These are phyloP conservation scores for Manacus vitellinus DNA, from an alignment of 2,113 vertebrate genomes.

Conservation along the genomic window DNA sequence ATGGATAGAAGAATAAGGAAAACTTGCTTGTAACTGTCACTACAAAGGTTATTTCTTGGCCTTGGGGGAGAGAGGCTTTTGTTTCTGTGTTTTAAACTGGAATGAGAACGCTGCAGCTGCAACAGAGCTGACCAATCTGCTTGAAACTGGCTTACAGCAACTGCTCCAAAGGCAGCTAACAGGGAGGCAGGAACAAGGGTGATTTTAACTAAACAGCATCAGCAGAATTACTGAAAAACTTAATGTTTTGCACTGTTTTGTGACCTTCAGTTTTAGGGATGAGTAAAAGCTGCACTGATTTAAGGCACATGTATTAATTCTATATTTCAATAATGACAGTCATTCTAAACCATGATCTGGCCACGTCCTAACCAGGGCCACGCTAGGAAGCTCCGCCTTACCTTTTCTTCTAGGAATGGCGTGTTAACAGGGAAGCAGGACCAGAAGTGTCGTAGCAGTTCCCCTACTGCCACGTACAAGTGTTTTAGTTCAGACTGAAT, in stretches of 20 bases:
- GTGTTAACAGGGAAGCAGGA: conserved; percentile 97
- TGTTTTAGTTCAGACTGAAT: conserved; percentile 94
- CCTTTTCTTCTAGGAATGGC: conserved; percentile 97
- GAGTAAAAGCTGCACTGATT: background rate
- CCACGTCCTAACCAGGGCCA: background rate
- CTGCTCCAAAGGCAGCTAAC: background rate
- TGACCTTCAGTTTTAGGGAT: background rate
- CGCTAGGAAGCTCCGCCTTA: conserved; percentile 30
- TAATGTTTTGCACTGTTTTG: background rate
- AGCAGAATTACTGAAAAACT: background rate
- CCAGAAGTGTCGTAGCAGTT: conserved; percentile 97
- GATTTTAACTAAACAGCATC: background rate
- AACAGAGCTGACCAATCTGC: background rate
- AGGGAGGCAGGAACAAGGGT: background rate
- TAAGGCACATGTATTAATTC: background rate
- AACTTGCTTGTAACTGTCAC: background rate
- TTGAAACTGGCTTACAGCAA: background rate
- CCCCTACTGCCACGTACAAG: conserved; percentile 91
- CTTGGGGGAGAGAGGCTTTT: background rate
- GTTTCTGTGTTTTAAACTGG: background rate
- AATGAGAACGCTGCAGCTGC: background rate
- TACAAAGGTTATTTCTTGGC: background rate
- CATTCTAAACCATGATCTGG: background rate
- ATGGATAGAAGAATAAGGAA: background rate
- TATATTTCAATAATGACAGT: background rate